Percentiles rank a stretch among this genome's conserved stretches.
Conservation (phyloP, 2,113 vertebrate genomes). For the Ahaetulla prasina region DNA sequence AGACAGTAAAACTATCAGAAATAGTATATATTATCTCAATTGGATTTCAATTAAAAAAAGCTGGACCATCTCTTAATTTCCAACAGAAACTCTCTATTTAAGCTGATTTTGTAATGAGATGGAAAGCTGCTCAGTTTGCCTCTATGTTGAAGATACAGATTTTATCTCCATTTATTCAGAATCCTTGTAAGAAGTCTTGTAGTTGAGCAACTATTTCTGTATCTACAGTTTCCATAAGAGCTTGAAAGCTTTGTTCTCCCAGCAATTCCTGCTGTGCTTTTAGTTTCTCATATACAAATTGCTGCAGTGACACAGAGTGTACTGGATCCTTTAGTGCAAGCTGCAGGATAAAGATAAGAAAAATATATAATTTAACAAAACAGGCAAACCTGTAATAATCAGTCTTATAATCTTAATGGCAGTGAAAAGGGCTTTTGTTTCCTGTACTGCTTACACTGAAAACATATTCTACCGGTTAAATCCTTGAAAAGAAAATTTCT, state of each 20-base stretch:
- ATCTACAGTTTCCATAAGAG: conserved; percentile 95
- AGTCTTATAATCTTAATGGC: conserved; percentile 10
- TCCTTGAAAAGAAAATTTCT: neutral
- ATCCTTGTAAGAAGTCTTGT: conserved; percentile 89
- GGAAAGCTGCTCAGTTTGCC: conserved; percentile 26
- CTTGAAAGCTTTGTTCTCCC: conserved; percentile 86
- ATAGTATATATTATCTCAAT: conserved; percentile 51
- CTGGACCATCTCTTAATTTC: conserved; percentile 38
- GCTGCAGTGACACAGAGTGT: conserved; percentile 89
- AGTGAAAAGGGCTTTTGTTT: conserved; percentile 1
- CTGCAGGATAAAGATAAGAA: conserved; percentile 66
- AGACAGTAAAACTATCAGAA: conserved; percentile 41
- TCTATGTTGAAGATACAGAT: neutral
- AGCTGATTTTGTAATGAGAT: conserved; percentile 33
- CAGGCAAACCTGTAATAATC: neutral
- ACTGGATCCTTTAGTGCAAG: conserved; percentile 92
- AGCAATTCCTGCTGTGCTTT: conserved; percentile 89
- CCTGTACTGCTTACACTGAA: neutral
- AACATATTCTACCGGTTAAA: neutral
- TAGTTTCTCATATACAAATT: conserved; percentile 93
- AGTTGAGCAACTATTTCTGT: conserved; percentile 91
- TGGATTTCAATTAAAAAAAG: conserved; percentile 34
- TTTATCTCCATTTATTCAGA: conserved; percentile 64
- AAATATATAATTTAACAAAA: conserved; percentile 25
- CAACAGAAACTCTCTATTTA: conserved; percentile 33